A percentile compares a stretch with the other conserved stretches of the same genome.
phyloP scores from a whole-genome alignment of 1,140 invertebrate species.

The Lethocerus indicus region DNA sequence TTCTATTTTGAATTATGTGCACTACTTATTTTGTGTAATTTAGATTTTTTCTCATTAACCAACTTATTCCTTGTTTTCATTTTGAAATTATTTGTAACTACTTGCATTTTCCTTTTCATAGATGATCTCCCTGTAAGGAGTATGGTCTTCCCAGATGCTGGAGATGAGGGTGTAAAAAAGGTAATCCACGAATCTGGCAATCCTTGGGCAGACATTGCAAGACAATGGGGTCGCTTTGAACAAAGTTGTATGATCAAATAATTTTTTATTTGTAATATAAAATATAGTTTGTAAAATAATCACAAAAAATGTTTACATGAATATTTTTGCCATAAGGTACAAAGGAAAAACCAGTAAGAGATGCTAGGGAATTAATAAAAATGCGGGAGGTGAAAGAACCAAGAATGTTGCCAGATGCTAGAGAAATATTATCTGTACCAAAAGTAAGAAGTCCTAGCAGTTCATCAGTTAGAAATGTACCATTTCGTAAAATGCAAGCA shows the following conservation, averaged over 20 bases:
- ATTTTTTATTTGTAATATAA: too few relatives aligned
- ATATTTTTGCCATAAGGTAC: too few relatives aligned
- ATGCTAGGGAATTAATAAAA: constrained; percentile 1
- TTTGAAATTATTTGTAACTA: too few relatives aligned
- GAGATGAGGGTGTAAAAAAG: constrained; percentile 23
- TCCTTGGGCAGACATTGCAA: constrained; percentile 51
- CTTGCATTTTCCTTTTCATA: too few relatives aligned
- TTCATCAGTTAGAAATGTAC: neutral
- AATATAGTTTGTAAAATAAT: too few relatives aligned
- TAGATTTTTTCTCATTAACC: too few relatives aligned
- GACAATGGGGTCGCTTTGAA: constrained; percentile 46
- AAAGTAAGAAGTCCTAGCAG: neutral
- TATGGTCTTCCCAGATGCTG: constrained; percentile 17
- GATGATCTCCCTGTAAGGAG: too few relatives aligned
- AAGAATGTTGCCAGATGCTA: neutral
- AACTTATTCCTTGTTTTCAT: too few relatives aligned
- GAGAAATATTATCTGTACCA: neutral
- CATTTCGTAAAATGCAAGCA: constrained; percentile 8
- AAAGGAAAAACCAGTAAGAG: constrained; percentile 1
- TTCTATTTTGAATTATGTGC: too few relatives aligned
- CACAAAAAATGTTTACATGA: too few relatives aligned
- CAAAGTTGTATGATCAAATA: constrained; percentile 21
- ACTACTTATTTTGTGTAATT: too few relatives aligned
- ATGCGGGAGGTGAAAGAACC: constrained; percentile 2
- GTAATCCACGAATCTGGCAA: constrained; percentile 24